Conservation (phyloP, 2,888 invertebrate genomes). For the Nomada ruficornis region DNA sequence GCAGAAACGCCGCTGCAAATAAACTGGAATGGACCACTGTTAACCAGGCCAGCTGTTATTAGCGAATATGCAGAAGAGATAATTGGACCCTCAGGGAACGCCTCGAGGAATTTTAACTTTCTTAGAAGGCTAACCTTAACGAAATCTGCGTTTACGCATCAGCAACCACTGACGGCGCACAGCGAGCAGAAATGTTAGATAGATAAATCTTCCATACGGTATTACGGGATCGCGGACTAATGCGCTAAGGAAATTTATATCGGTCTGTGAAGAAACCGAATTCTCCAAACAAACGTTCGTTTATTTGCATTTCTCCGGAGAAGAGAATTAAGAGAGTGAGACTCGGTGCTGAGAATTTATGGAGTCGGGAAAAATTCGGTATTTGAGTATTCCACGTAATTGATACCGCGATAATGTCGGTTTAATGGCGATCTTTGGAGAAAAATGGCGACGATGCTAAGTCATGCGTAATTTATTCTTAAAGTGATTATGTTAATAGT, state of each 20-base stretch:
- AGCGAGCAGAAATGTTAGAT: conserved; percentile 45
- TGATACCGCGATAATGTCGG: background rate
- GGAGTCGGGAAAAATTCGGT: background rate
- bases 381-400: background rate
- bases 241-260: conserved; percentile 44
- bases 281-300: conserved; percentile 7
- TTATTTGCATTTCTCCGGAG: background rate
- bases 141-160: conserved; percentile 61
- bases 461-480: no score
- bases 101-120: conserved; percentile 52
- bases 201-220: conserved; percentile 46
- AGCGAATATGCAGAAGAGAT: conserved; percentile 76
- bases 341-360: background rate
- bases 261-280: conserved; percentile 12
- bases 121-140: conserved; percentile 38
- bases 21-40: conserved; percentile 41
- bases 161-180: conserved; percentile 42
- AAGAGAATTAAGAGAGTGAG: background rate
- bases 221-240: conserved; percentile 44
- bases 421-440: no score
- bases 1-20: conserved; percentile 36
- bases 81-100: conserved; percentile 72
- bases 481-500: no score
- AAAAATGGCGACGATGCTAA: no score
- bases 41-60: conserved; percentile 55